Evolutionary conservation across 2,888 invertebrate genomes (phyloP).

Genomic region (Deladenus siricidicola): DNA sequence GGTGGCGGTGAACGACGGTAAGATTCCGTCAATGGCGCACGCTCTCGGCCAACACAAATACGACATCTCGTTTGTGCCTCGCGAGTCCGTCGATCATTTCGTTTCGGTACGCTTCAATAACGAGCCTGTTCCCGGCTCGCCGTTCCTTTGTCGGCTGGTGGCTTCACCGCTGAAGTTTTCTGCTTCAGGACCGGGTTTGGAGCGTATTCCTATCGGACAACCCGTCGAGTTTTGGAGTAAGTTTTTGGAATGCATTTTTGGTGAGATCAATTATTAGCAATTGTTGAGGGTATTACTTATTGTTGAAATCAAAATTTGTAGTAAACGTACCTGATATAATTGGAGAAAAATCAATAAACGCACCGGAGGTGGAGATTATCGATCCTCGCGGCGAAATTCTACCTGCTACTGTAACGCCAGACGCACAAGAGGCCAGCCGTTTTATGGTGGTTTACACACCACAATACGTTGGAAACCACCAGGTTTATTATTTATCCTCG

Average conservation of each 20-base stretch:
- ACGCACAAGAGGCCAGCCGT: slow-evolving; percentile 29
- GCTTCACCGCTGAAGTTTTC: slow-evolving; percentile 59
- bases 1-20: slow-evolving; percentile 91
- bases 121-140: slow-evolving; percentile 70
- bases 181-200: slow-evolving; percentile 63
- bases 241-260: too few relatives aligned
- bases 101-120: slow-evolving; percentile 53
- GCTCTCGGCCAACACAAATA: slow-evolving; percentile 72
- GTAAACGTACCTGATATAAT: not conserved
- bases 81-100: slow-evolving; percentile 45
- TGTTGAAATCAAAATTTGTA: slow-evolving; percentile 1
- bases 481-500: slow-evolving; percentile 12
- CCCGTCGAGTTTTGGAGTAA: slow-evolving; percentile 59
- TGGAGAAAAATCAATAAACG: not conserved
- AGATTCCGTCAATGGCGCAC: slow-evolving; percentile 86
- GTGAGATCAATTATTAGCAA: too few relatives aligned
- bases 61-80: slow-evolving; percentile 53
- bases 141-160: slow-evolving; percentile 80
- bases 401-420: slow-evolving; percentile 34
- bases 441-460: slow-evolving; percentile 68
- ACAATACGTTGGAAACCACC: slow-evolving; percentile 63
- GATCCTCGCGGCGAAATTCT: slow-evolving; percentile 42
- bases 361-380: slow-evolving; percentile 37
- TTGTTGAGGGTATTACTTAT: too few relatives aligned
- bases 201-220: slow-evolving; percentile 65